Base-by-base conservation (phyloP, 2,888 invertebrate species). In the Aspidapion aeneum region DNA sequence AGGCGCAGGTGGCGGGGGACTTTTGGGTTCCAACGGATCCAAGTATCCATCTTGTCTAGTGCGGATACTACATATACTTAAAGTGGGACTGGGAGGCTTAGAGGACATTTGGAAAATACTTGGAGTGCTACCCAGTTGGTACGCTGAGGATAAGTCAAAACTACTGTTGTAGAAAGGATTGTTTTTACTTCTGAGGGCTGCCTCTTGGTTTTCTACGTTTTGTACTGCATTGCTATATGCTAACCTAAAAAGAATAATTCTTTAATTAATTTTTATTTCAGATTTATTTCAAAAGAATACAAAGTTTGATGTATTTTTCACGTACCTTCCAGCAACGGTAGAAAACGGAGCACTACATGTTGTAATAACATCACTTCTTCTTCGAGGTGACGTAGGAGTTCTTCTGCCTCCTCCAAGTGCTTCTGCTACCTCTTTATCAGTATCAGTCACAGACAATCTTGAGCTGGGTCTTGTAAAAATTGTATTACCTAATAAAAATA, bases 1-100 rank as follows among this genome's bases (percentile, higher is more conserved):
- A 0, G 93, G 92, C 0, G 93, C 92, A 21, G 93, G 93, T 1
- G 93, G 93, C 1, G 92, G 92, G 18, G 92, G 92, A 76, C 90
- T 90, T 0, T 89, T 87, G 21, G 88, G 87, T 55, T 52, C 57
- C 52, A 57, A 63, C 2, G 83, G 78, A 17, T 81, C 82, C 48
- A 86, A 79, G 69, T 86, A 87, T 12, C 85, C 86, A 72, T 87
- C 86, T 71, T 86, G 84, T 63, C 87, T 83, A 51, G 88, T 88
- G 74, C 90, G 84, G 49, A 86, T 80, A 74, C 87, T 87, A 72
- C 87, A 87, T 63, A 85, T 82, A 21, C 88, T 87, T 58, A 87
- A 77, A 0, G 84, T 82, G 1, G 89, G 88, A 2, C 89, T 88
- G 57, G 82, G 81, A 67, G 85, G 81, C 68, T 86, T 86, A 62